Percentiles rank a stretch among this genome's conserved stretches.
Evolutionary conservation across 1,140 invertebrate species (phyloP).

Genomic region (Hyphantria cunea): DNA sequence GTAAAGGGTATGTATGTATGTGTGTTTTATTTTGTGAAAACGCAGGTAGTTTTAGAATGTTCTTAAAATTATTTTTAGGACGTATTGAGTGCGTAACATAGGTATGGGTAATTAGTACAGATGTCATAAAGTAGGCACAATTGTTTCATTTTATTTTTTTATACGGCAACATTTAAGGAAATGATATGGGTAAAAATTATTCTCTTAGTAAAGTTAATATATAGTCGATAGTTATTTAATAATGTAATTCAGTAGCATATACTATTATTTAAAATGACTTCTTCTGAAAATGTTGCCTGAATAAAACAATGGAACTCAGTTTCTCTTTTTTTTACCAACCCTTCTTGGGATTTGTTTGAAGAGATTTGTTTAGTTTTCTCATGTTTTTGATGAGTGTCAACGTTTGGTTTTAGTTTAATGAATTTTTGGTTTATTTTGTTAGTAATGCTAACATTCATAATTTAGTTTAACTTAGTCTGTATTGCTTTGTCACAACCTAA

Average conservation of each 20-base stretch:
- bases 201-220: not conserved
- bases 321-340: constrained; percentile 2
- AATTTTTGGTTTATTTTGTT: constrained; percentile 2
- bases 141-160: not conserved
- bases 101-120: too few relatives aligned
- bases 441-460: not conserved
- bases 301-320: too few relatives aligned
- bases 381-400: constrained; percentile 5
- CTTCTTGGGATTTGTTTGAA: not conserved
- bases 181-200: not conserved
- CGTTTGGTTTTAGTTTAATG: constrained; percentile 6
- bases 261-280: too few relatives aligned
- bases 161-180: not conserved
- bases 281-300: too few relatives aligned
- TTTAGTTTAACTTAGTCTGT: not conserved
- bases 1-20: not conserved
- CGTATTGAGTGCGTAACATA: too few relatives aligned
- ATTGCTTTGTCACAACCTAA: not conserved
- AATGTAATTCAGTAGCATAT: too few relatives aligned
- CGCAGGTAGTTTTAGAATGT: too few relatives aligned
- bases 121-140: not conserved
- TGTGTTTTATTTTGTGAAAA: not conserved
- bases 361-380: constrained; percentile 7
- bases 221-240: not conserved
- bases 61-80: too few relatives aligned